A percentile compares a stretch with the other conserved stretches of the same genome.
These are phyloP conservation scores for Cosmia pyralina DNA, from an alignment of 2,888 invertebrate genomes.

Conservation along the genomic window DNA sequence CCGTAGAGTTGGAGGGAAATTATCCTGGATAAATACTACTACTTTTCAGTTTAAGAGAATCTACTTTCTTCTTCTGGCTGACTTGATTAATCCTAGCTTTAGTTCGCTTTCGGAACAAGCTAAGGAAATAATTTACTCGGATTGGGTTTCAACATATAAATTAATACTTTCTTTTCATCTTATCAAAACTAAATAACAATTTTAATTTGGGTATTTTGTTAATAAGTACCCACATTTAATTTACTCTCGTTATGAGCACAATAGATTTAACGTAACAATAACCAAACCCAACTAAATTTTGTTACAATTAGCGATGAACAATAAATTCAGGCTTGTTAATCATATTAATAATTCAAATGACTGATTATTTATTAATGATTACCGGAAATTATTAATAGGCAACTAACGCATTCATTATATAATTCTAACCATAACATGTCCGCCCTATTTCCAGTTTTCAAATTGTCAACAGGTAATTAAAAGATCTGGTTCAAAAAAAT, in stretches of 20 bases:
- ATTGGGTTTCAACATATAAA: constrained; percentile 31
- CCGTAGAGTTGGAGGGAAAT: constrained; percentile 43
- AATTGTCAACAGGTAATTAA: not conserved
- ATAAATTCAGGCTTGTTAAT: not conserved
- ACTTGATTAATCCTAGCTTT: constrained; percentile 50
- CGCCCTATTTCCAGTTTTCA: not conserved
- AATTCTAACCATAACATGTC: not conserved
- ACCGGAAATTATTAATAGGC: not conserved
- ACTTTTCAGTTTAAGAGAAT: constrained; percentile 45
- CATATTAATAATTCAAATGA: constrained; percentile 4
- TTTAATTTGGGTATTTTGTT: not conserved
- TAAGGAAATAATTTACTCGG: constrained; percentile 42
- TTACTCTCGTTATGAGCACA: not conserved
- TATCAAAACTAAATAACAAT: not conserved
- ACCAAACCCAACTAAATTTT: not conserved
- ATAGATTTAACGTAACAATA: not conserved
- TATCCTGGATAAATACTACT: constrained; percentile 48
- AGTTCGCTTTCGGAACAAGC: constrained; percentile 35
- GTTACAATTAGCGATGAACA: constrained; percentile 3
- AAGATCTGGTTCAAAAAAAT: not conserved
- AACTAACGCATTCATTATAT: not conserved
- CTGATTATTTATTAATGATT: constrained; percentile 15
- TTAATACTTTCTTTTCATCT: constrained; percentile 19
- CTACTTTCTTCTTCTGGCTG: constrained; percentile 40
- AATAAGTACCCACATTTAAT: not conserved